Base-by-base conservation (phyloP, 2,113 vertebrate genomes). In the Gavialis gangeticus region DNA sequence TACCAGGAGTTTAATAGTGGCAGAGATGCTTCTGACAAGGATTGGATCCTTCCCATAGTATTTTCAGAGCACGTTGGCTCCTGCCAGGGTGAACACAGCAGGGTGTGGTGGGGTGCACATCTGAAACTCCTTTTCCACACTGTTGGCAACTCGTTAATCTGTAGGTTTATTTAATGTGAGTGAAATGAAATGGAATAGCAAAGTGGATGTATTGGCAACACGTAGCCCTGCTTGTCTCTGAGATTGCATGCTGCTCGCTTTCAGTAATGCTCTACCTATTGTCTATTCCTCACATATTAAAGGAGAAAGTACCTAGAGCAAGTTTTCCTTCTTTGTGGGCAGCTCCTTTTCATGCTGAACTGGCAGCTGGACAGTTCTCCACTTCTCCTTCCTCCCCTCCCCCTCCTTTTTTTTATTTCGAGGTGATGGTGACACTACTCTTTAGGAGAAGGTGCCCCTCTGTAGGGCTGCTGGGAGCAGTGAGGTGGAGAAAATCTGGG, bases 401-500 rank as follows among this genome's bases (percentile, higher is more conserved):
- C 22, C 5, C 56, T 75, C 88, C 75, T 79, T 87, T 12, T 5
- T 63, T 94, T 67, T 87, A 58, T 82, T 95, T 16, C 3, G 60
- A 87, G n/a, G 2, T 17, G 46, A 28, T 27, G 34, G 59, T 24
- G 28, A 27, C 28, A 10, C 24, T 22, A 34, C 76, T 79, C 14
- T 55, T 89, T 88, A 81, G 60, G 37, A 92, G 79, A 66, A 79
- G 56, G 75, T 69, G 56, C 10, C 16, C n/a, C 4, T 11, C 46
- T 66, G 71, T 28, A 92, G 86, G 55, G 24, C 67, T 59, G 86
- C 82, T 73, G 76, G 55, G 46, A 84, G 89, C 77, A 83, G 10
- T 78, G 79, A 96, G 67, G 54, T 89, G 91, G 86, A 87, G 82
- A 92, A 80, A 95, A 82, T 67, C 71, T 11, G 22, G 79, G 46